These are phyloP conservation scores for Orthosia gracilis DNA, from an alignment of 2,888 invertebrate species.

Conservation along the genomic window DNA sequence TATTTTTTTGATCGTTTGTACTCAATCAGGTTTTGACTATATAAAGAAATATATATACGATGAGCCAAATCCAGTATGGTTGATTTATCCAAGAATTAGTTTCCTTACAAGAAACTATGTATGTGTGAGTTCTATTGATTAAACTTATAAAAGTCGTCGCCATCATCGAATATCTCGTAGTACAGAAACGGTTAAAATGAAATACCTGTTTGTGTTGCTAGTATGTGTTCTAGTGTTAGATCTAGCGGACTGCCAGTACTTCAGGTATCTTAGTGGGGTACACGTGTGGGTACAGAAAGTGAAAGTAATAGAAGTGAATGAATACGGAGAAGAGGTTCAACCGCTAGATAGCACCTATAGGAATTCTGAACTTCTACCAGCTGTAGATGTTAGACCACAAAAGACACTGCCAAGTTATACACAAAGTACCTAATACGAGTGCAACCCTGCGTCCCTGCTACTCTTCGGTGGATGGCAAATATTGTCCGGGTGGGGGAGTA, in stretches of 20 bases:
- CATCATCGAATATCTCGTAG: not conserved
- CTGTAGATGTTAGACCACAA: too few relatives aligned
- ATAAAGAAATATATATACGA: not conserved
- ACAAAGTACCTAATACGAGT: too few relatives aligned
- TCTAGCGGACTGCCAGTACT: constrained; percentile 19
- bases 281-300: constrained; percentile 47
- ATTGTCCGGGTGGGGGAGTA: too few relatives aligned
- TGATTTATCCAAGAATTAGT: not conserved
- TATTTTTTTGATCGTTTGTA: not conserved
- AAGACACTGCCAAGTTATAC: too few relatives aligned
- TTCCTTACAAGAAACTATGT: not conserved
- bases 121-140: not conserved
- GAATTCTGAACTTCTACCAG: too few relatives aligned
- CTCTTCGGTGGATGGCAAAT: too few relatives aligned
- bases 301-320: constrained; percentile 30
- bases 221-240: constrained; percentile 13
- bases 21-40: not conserved
- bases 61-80: too few relatives aligned
- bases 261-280: constrained; percentile 29
- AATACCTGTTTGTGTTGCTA: constrained; percentile 5
- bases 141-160: not conserved
- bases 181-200: not conserved
- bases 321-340: not conserved
- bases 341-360: too few relatives aligned
- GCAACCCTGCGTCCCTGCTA: too few relatives aligned